A percentile compares a stretch with the other conserved stretches of the same genome.
These are phyloP conservation scores for Lasioglossum malachurum DNA, from an alignment of 2,888 invertebrate genomes.

Conservation along the genomic window DNA sequence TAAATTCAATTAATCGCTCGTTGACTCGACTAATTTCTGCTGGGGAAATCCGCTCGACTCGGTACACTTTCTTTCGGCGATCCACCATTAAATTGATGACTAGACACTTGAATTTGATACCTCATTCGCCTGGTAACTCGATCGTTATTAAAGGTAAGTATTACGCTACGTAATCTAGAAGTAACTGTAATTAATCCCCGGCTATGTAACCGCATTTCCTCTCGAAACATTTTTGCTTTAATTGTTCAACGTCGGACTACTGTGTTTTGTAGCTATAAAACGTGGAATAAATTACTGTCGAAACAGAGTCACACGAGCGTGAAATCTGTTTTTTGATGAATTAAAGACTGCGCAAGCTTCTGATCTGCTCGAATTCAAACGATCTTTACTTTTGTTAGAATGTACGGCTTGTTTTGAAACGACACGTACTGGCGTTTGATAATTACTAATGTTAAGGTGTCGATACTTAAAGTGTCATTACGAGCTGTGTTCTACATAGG, in stretches of 20 bases:
- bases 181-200: constrained; percentile 67
- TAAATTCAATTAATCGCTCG: constrained; percentile 36
- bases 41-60: background rate
- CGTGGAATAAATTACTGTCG: constrained; percentile 8
- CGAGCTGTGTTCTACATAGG: background rate
- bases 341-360: background rate
- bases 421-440: background rate
- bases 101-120: constrained; percentile 50
- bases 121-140: constrained; percentile 49
- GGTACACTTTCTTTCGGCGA: constrained; percentile 23
- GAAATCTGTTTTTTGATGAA: background rate
- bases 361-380: background rate
- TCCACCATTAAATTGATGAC: constrained; percentile 53
- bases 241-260: constrained; percentile 37
- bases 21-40: background rate
- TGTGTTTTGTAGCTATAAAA: constrained; percentile 17
- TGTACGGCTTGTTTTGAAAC: background rate
- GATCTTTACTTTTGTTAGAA: background rate
- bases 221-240: constrained; percentile 57
- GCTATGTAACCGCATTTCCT: constrained; percentile 61
- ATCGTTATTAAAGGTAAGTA: constrained; percentile 61
- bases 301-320: background rate
- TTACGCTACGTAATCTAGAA: constrained; percentile 67
- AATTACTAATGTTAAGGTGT: background rate
- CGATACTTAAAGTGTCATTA: constrained; percentile 6